A percentile compares a stretch with the other conserved stretches of the same genome.
These are phyloP conservation scores for Heliangelus exortis DNA, from an alignment of 2,797 vertebrate genomes.

Conservation along the genomic window DNA sequence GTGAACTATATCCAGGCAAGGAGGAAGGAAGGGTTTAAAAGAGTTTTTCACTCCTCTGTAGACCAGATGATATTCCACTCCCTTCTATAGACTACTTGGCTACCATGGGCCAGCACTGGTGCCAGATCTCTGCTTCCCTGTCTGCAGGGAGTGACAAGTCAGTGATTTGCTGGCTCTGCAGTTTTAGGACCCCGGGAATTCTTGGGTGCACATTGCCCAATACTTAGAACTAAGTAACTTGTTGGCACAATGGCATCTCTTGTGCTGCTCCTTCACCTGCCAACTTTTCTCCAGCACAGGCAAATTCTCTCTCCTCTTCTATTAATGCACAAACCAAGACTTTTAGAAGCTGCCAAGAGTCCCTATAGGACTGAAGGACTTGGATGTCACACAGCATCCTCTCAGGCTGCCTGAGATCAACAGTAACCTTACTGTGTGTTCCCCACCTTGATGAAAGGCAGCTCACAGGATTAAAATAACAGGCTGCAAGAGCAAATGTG, in stretches of 20 bases:
- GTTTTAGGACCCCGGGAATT: slow-evolving; percentile 62
- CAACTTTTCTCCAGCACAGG: slow-evolving; percentile 46
- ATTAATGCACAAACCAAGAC: slow-evolving; percentile 24
- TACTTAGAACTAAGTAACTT: slow-evolving; percentile 75
- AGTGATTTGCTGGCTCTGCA: slow-evolving; percentile 63
- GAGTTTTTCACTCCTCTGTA: background rate
- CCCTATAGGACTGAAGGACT: slow-evolving; percentile 29
- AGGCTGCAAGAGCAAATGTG: background rate
- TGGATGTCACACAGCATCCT: slow-evolving; percentile 37
- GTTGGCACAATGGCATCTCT: slow-evolving; percentile 63
- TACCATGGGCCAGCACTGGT: background rate
- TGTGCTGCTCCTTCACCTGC: slow-evolving; percentile 52
- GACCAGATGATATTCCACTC: background rate
- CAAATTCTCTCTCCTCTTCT: slow-evolving; percentile 27
- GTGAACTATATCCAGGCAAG: background rate
- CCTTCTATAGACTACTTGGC: background rate
- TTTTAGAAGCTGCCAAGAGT: slow-evolving; percentile 42
- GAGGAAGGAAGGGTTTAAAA: background rate
- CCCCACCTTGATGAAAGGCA: slow-evolving; percentile 62
- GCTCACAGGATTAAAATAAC: slow-evolving; percentile 50
- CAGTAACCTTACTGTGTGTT: slow-evolving; percentile 56
- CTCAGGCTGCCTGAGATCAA: background rate
- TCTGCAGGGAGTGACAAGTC: slow-evolving; percentile 10
- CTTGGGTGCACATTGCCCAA: slow-evolving; percentile 56
- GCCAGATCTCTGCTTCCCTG: slow-evolving; percentile 7